Base-by-base conservation (phyloP, 2,113 vertebrate genomes). In the Indri indri region DNA sequence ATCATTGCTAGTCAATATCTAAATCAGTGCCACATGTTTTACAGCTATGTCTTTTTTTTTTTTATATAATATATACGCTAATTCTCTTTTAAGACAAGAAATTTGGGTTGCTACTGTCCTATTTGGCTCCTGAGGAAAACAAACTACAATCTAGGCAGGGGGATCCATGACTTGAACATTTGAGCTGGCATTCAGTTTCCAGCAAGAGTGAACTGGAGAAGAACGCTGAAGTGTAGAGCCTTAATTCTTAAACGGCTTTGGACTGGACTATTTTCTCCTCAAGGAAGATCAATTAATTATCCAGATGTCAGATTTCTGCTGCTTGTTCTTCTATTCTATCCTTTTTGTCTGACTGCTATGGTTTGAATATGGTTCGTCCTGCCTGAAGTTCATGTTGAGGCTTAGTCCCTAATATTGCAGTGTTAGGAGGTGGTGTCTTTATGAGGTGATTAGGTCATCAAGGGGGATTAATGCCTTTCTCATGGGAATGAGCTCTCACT, bases 201-300 rank as follows among this genome's bases (percentile, higher is more conserved):
- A 68, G 73, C 18, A 83, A 94, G 73, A 82, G 40, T 73, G 80
- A 94, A 77, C 45, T 40, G 30, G 66, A 59, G 13, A 25, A 74
- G 66, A 63, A 90, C n/a, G 68, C 61, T 82, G 25, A 74, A 89
- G 85, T 8, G 25, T 86, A 42, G 86, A 96, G n/a, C 40, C 54
- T 61, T 77, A 25, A 59, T 96, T 95, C 45, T 95, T 65, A 70
- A 96, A 91, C 45, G 73, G 20, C 45, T 97, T 95, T 87, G 82
- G 37, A 86, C 50, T 34, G 40, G 81, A 4, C 86, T 85, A 37
- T 83, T 94, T 97, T 96, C 66, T 94, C 30, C 73, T 93, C 66
- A 40, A 54, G 91, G 59, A 94, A 96, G 86, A 94, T 91, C 85
- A 97, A 22, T 93, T 93, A 95, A 22, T 93, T 93, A 95, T 91